Conservation (phyloP, 2,888 invertebrate genomes). For the Notodonta ziczac region DNA sequence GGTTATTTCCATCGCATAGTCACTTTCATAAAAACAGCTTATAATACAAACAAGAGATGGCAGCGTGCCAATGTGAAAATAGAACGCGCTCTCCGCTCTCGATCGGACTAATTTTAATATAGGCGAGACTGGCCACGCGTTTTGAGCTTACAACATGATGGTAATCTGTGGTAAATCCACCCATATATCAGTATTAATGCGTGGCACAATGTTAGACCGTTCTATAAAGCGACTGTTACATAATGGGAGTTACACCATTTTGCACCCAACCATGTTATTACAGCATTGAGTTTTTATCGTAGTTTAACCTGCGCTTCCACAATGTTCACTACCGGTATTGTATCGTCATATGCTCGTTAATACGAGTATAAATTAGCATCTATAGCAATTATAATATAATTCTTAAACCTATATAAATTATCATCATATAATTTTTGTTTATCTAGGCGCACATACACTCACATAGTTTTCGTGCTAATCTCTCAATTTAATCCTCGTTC, state of each 20-base stretch:
- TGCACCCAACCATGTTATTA: conserved; percentile 2
- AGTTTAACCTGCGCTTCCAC: not conserved
- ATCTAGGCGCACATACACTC: too few relatives aligned
- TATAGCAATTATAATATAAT: too few relatives aligned
- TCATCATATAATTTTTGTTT: too few relatives aligned
- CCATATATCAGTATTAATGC: conserved; percentile 24
- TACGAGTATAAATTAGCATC: too few relatives aligned
- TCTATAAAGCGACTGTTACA: conserved; percentile 10
- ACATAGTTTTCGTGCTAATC: not conserved
- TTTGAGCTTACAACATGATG: conserved; percentile 66
- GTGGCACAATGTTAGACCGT: conserved; percentile 11
- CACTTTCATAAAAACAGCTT: conserved; percentile 85
- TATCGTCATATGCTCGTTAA: too few relatives aligned
- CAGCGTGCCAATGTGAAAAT: conserved; percentile 78
- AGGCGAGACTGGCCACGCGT: conserved; percentile 61
- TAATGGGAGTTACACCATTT: conserved; percentile 7
- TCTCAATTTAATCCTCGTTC: not conserved
- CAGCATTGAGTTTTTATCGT: conserved; percentile 1
- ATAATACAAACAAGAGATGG: conserved; percentile 84
- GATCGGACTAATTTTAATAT: conserved; percentile 81
- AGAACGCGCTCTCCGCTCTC: conserved; percentile 78
- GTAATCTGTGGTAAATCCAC: conserved; percentile 47
- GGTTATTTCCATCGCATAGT: conserved; percentile 83
- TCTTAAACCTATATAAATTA: not conserved
- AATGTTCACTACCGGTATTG: too few relatives aligned